Conservation (phyloP, 2,888 invertebrate genomes). For the Ennomos erosarius region DNA sequence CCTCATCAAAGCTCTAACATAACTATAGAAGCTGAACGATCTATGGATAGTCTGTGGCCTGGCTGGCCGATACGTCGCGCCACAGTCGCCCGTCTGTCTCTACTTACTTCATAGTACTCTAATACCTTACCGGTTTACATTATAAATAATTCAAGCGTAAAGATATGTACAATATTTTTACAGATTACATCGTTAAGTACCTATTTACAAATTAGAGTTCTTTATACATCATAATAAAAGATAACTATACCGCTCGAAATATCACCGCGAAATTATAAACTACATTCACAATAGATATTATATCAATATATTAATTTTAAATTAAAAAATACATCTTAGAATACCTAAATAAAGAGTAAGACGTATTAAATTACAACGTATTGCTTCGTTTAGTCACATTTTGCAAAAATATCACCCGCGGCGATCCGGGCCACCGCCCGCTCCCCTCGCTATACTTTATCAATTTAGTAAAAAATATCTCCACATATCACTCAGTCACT, state of each 20-base stretch:
- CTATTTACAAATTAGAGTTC: slow-evolving; percentile 85
- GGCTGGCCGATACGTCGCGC: background rate
- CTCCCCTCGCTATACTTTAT: slow-evolving; percentile 54
- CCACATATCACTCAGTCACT: slow-evolving; percentile 79
- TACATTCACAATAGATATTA: slow-evolving; percentile 82
- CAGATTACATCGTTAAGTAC: slow-evolving; percentile 83
- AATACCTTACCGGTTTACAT: slow-evolving; percentile 71
- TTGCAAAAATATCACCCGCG: slow-evolving; percentile 88
- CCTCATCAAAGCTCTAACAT: slow-evolving; percentile 16
- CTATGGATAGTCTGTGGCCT: slow-evolving; percentile 14
- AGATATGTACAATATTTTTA: slow-evolving; percentile 86
- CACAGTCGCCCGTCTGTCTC: slow-evolving; percentile 24
- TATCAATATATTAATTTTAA: slow-evolving; percentile 63
- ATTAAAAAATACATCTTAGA: slow-evolving; percentile 78
- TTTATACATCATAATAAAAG: slow-evolving; percentile 81
- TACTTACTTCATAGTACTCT: slow-evolving; percentile 60
- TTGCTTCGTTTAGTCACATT: slow-evolving; percentile 91
- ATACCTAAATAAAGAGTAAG: slow-evolving; percentile 83
- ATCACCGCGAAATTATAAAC: slow-evolving; percentile 84
- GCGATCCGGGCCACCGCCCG: slow-evolving; percentile 43
- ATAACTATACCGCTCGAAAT: slow-evolving; percentile 81
- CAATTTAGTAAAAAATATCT: slow-evolving; percentile 79
- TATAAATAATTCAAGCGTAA: slow-evolving; percentile 84
- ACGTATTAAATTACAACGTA: slow-evolving; percentile 89
- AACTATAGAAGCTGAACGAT: slow-evolving; percentile 24